phyloP scores from a whole-genome alignment of 2,797 vertebrate genomes.

The Prunella strophiata region DNA sequence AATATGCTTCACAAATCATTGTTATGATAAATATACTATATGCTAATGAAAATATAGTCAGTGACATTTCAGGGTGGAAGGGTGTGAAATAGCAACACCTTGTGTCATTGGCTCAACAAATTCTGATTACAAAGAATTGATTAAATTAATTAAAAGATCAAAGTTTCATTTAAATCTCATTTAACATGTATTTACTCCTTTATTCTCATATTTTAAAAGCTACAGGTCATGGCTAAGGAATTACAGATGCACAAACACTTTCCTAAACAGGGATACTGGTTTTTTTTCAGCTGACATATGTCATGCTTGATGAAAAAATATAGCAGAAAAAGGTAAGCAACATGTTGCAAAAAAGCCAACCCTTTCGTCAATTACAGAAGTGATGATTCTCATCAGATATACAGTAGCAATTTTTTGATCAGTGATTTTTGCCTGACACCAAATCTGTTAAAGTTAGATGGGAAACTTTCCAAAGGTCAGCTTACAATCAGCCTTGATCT shows the following conservation, averaged over 20 bases:
- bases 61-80: background rate
- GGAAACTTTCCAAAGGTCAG: background rate
- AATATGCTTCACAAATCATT: background rate
- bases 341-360: background rate
- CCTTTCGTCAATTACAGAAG: background rate
- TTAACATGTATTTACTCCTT: background rate
- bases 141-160: background rate
- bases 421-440: background rate
- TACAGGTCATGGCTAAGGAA: background rate
- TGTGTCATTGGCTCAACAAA: background rate
- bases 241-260: background rate
- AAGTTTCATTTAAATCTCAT: background rate
- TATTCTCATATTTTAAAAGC: background rate
- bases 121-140: background rate
- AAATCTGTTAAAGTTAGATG: background rate
- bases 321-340: background rate
- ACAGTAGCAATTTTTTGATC: background rate
- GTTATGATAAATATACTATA: background rate
- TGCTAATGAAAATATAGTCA: background rate
- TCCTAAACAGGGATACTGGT: background rate
- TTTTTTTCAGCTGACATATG: background rate
- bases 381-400: background rate
- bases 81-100: background rate
- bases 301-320: background rate
- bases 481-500: background rate